Evolutionary conservation across 2,888 invertebrate species (phyloP).

Genomic region (Brachypalpus laphriformis): DNA sequence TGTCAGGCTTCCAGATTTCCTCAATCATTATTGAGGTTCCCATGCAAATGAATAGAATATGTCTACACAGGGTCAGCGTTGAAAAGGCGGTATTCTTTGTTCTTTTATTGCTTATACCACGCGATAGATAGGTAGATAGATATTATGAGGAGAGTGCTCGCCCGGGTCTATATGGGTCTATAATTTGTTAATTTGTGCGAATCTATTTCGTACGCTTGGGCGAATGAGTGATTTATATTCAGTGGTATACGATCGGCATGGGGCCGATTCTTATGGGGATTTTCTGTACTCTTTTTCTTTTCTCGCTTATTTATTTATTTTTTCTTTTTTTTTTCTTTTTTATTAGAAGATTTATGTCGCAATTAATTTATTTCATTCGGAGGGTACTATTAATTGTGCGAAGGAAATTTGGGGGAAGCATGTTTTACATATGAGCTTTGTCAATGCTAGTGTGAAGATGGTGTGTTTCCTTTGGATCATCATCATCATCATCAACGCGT

Average conservation of each 20-base stretch:
- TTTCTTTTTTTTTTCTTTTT: conserved; percentile 31
- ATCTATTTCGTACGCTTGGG: conserved; percentile 56
- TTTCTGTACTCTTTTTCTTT: background rate
- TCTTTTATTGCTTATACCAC: conserved; percentile 46
- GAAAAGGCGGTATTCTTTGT: conserved; percentile 56
- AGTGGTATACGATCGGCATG: conserved; percentile 55
- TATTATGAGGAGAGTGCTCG: background rate
- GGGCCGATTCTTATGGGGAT: conserved; percentile 52
- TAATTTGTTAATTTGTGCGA: conserved; percentile 68
- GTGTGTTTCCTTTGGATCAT: conserved; percentile 1
- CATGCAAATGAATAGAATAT: conserved; percentile 60
- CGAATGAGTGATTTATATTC: conserved; percentile 66
- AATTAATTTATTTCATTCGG: conserved; percentile 70
- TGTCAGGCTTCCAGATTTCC: conserved; percentile 71
- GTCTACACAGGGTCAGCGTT: conserved; percentile 24
- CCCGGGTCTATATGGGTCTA: conserved; percentile 46
- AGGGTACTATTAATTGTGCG: conserved; percentile 53
- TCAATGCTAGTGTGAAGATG: background rate
- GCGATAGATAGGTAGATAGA: conserved; percentile 35
- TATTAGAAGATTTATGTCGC: conserved; percentile 69
- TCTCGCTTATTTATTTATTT: conserved; percentile 8
- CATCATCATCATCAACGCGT: background rate
- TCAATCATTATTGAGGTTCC: conserved; percentile 58
- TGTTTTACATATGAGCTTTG: conserved; percentile 52
- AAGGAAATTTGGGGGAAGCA: conserved; percentile 41